These are phyloP conservation scores for Seira sanloemensis DNA, from an alignment of 2,888 invertebrate species.

Conservation along the genomic window DNA sequence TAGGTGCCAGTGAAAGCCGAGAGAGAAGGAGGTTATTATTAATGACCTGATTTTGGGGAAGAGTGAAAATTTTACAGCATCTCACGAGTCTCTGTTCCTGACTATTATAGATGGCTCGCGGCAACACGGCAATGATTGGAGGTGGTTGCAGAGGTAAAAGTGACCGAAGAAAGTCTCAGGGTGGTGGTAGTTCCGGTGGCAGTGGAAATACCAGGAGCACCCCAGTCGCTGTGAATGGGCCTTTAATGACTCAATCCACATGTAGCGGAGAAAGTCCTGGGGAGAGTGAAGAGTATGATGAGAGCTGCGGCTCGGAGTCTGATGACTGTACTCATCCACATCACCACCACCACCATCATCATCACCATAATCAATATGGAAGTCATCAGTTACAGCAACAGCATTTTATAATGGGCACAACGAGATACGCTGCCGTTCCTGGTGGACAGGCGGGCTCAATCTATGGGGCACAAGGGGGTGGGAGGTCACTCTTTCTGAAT, in stretches of 20 bases:
- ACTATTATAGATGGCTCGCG: conserved; percentile 54
- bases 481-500: conserved; percentile 55
- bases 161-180: conserved; percentile 49
- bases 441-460: conserved; percentile 21
- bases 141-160: conserved; percentile 38
- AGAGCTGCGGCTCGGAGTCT: conserved; percentile 72
- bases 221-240: conserved; percentile 74
- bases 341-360: conserved; percentile 34
- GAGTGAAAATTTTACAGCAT: not conserved
- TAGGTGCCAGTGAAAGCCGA: not conserved
- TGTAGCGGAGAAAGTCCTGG: conserved; percentile 64
- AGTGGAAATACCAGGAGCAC: conserved; percentile 46
- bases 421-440: conserved; percentile 41
- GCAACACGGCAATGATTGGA: conserved; percentile 40
- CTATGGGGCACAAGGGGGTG: conserved; percentile 45
- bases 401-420: conserved; percentile 36
- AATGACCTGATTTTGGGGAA: not conserved
- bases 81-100: not conserved
- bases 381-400: conserved; percentile 40
- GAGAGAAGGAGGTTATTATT: not conserved
- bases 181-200: conserved; percentile 57
- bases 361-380: conserved; percentile 24
- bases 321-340: conserved; percentile 61
- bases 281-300: conserved; percentile 74
- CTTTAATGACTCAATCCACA: conserved; percentile 76